phyloP scores from a whole-genome alignment of 2,888 invertebrate species.

The Stegana nigrithorax region DNA sequence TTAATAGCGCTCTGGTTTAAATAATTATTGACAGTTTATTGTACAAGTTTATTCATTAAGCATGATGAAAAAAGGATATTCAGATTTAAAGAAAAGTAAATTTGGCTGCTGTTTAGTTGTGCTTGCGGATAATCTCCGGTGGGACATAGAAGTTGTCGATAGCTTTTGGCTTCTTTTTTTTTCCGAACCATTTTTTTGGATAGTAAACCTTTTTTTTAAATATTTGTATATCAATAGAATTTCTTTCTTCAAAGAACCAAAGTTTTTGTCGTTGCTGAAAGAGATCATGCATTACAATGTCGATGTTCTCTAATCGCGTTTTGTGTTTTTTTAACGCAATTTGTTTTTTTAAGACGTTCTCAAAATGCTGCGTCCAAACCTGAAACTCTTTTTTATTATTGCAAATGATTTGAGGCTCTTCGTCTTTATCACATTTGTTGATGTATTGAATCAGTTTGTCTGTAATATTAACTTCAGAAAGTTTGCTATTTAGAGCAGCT shows the following conservation, averaged over 20 bases:
- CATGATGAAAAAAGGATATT: no score
- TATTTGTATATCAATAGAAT: slow-evolving; percentile 79
- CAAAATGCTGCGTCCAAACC: slow-evolving; percentile 59
- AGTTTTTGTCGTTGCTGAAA: slow-evolving; percentile 74
- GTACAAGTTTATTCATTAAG: no score
- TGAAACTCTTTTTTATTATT: slow-evolving; percentile 49
- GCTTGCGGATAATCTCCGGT: slow-evolving; percentile 72
- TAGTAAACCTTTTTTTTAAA: slow-evolving; percentile 72
- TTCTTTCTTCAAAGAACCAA: slow-evolving; percentile 87
- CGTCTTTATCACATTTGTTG: slow-evolving; percentile 53
- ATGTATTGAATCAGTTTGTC: slow-evolving; percentile 65
- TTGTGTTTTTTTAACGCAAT: slow-evolving; percentile 75
- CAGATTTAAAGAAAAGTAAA: no score
- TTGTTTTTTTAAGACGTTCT: slow-evolving; percentile 68
- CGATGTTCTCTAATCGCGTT: slow-evolving; percentile 72
- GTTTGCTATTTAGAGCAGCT: slow-evolving; percentile 52
- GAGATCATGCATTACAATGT: slow-evolving; percentile 69
- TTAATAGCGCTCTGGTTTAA: no score
- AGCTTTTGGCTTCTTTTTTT: slow-evolving; percentile 70
- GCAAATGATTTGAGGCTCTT: slow-evolving; percentile 55
- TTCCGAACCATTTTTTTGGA: slow-evolving; percentile 69
- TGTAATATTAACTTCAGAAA: no score
- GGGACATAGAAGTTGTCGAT: slow-evolving; percentile 78
- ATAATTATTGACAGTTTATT: no score
- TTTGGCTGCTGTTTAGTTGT: no score